A percentile compares a stretch with the other conserved stretches of the same genome.
Evolutionary conservation across 2,888 invertebrate species (phyloP).

Genomic region (Zhuqinia jingwanae): DNA sequence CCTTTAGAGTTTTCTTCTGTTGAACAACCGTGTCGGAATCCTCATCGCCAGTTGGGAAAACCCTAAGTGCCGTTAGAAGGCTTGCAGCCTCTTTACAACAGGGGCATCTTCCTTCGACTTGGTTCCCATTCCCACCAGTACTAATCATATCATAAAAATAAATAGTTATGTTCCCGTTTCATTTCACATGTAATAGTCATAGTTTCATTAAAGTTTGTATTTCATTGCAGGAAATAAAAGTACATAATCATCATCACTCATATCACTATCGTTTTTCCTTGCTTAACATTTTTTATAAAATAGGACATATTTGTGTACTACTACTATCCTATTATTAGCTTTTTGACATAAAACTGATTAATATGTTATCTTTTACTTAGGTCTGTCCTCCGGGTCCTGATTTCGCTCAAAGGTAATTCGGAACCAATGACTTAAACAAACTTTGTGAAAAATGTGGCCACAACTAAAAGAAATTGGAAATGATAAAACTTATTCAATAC

Average conservation of each 20-base stretch:
- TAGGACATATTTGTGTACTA: no score
- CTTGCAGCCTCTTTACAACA: slow-evolving; percentile 17
- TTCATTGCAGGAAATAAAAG: not conserved
- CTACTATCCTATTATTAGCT: no score
- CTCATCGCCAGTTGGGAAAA: slow-evolving; percentile 51
- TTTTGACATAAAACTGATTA: no score
- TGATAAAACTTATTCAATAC: not conserved
- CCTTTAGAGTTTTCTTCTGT: slow-evolving; percentile 2
- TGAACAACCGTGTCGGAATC: slow-evolving; percentile 15
- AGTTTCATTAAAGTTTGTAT: not conserved
- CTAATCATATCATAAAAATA: not conserved
- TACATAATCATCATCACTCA: no score
- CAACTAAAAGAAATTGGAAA: not conserved
- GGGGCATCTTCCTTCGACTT: slow-evolving; percentile 23
- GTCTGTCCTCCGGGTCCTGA: no score
- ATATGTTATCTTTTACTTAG: no score
- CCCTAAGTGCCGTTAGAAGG: not conserved
- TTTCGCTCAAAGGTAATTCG: no score
- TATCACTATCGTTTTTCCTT: not conserved
- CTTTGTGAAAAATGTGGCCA: slow-evolving; percentile 24
- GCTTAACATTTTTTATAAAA: not conserved
- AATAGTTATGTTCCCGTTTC: not conserved
- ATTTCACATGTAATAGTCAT: not conserved
- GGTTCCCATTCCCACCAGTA: not conserved
- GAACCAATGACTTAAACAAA: no score